Evolutionary conservation across 1,140 invertebrate genomes (phyloP), one percentile per base, ranked within the genome.

Genomic region (Drosophila repletoides): DNA sequence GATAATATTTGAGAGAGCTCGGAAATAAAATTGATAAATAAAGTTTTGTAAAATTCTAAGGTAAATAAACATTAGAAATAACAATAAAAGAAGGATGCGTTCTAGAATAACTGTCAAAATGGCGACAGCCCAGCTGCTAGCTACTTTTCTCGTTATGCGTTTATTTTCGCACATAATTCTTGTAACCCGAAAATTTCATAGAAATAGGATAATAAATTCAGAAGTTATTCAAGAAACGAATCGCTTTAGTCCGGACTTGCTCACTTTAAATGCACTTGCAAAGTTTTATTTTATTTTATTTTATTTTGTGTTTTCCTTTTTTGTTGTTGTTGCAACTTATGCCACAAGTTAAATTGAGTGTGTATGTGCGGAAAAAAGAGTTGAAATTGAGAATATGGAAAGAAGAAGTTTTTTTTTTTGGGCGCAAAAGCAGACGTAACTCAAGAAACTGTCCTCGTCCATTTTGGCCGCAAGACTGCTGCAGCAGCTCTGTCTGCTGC

Each of bases 311-410:
- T 76, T 53, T 63, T 48, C 34, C 65, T 73, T 74, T 53, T 9
- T 29, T 21, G 43, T 71, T 38, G 64, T 53, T 51, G 58, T 61
- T 52, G 49, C 58, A 59, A 70, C 40, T 80, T 63, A 67, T 65
- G 72, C 76, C 41, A 49, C 77, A 76, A 63, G 64, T 73, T 83
- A 74, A 77, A 83, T 79, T 74, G 70, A 55, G 80, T 71, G 71
- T 74, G 74, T 58, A 49, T 53, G 51, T 34, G 65, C 34, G 40
- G 5, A 53, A 53, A 58, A 46, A 46, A 61, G 41, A 49, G 29
- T 46, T 58, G 26, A 33, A 41, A 40, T 58, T 34, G 55, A 38
- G 64, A 55, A 64, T 70, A 56, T 69, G 64, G 33, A 22, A 49
- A 29, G 29, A 45, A 46, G 19, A n/a, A n/a, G n/a, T n/a, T n/a